A percentile compares a stretch with the other conserved stretches of the same genome.
These are phyloP conservation scores for Dendrolimus houi DNA, from an alignment of 2,888 invertebrate genomes.

Conservation along the genomic window DNA sequence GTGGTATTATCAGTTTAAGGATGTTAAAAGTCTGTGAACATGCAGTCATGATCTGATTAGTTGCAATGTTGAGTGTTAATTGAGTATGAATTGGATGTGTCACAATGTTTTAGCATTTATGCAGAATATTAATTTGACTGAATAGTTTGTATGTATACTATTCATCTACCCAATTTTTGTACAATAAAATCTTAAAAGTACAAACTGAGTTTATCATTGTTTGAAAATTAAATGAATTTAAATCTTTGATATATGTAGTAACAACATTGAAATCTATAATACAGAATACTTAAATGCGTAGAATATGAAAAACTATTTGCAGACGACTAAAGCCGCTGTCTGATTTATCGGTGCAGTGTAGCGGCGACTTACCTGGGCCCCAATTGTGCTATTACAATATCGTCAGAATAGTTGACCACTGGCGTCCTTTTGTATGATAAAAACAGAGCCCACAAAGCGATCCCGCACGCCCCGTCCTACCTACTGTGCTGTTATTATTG, in stretches of 20 bases:
- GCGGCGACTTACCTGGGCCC: too few species aligned
- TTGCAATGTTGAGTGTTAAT: conserved; percentile 6
- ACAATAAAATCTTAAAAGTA: conserved; percentile 60
- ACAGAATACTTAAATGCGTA: too few species aligned
- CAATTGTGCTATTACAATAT: too few species aligned
- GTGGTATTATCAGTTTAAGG: conserved; percentile 17
- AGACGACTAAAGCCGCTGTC: too few species aligned
- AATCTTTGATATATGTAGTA: neutral
- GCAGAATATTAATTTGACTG: conserved; percentile 55
- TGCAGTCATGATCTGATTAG: conserved; percentile 39
- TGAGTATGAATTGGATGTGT: conserved; percentile 23
- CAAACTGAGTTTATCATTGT: conserved; percentile 9
- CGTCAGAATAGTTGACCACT: too few species aligned
- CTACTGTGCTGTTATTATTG: too few species aligned
- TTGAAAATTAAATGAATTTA: neutral
- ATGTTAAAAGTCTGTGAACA: conserved; percentile 20
- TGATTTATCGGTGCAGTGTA: too few species aligned
- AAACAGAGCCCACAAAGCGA: too few species aligned
- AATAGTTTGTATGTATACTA: conserved; percentile 59
- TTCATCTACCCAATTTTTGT: conserved; percentile 52
- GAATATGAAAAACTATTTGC: too few species aligned
- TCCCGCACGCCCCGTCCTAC: too few species aligned
- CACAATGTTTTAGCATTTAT: conserved; percentile 52
- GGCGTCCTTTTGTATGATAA: too few species aligned
- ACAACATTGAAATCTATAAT: too few species aligned